These are phyloP conservation scores for Drosophila anomalata DNA, from an alignment of 2,888 invertebrate genomes.

Conservation along the genomic window DNA sequence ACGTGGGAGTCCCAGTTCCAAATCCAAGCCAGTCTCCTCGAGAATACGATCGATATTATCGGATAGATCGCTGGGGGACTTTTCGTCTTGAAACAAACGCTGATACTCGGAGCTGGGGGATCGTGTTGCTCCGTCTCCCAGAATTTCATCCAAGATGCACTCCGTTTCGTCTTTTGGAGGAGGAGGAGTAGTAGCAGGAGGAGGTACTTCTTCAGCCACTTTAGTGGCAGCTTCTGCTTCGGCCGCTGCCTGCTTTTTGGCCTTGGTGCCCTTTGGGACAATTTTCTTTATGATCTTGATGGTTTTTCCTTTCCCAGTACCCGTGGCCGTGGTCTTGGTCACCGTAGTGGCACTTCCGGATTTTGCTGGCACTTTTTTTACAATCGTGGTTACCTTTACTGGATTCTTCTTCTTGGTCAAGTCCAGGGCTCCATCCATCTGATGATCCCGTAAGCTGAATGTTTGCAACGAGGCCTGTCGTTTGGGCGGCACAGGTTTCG, in stretches of 20 bases:
- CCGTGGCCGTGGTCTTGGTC: conserved; percentile 56
- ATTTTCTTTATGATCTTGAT: conserved; percentile 80
- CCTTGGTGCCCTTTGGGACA: conserved; percentile 79
- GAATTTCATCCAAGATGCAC: conserved; percentile 81
- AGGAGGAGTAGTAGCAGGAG: neutral
- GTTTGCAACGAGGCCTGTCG: conserved; percentile 63
- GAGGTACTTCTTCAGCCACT: neutral
- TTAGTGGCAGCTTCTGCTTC: conserved; percentile 29
- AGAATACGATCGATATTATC: conserved; percentile 82
- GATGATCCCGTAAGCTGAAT: conserved; percentile 82
- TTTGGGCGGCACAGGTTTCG: conserved; percentile 50
- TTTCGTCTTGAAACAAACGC: conserved; percentile 82
- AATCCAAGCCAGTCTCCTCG: conserved; percentile 80
- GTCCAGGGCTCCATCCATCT: conserved; percentile 83
- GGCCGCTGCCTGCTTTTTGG: conserved; percentile 60
- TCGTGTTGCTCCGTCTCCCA: conserved; percentile 70
- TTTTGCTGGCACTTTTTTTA: conserved; percentile 17
- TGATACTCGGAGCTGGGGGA: conserved; percentile 83
- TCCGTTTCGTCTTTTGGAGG: conserved; percentile 77
- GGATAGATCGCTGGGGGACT: conserved; percentile 83
- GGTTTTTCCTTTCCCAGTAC: conserved; percentile 70
- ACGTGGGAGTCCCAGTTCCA: conserved; percentile 73
- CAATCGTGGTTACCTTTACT: conserved; percentile 10
- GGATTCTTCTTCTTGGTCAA: conserved; percentile 71
- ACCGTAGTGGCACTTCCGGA: conserved; percentile 1